Conservation (phyloP, 2,113 vertebrate genomes). For the Bambusicola thoracicus region DNA sequence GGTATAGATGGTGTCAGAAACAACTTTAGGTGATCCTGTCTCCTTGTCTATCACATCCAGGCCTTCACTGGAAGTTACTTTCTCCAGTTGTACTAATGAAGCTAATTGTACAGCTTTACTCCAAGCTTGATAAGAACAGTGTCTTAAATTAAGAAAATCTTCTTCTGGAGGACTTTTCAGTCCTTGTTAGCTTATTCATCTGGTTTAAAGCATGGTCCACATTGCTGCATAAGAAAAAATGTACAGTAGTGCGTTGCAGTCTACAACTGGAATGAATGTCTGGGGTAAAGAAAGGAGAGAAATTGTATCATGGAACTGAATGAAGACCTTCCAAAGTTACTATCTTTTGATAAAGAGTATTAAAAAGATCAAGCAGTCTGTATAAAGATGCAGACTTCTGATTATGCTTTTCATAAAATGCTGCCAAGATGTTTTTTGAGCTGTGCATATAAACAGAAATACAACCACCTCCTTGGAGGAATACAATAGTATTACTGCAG, state of each 20-base stretch:
- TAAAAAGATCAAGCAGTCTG: background rate
- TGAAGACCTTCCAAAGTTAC: background rate
- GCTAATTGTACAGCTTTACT: background rate
- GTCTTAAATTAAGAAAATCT: background rate
- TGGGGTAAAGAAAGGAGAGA: background rate
- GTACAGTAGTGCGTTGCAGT: background rate
- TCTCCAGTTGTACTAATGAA: background rate
- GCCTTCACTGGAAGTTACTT: background rate
- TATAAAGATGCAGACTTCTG: background rate
- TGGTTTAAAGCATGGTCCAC: background rate
- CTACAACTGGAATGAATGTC: background rate
- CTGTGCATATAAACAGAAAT: background rate
- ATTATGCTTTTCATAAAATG: background rate
- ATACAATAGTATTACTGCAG: background rate
- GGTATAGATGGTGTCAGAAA: background rate
- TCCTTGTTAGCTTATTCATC: background rate
- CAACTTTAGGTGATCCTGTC: background rate
- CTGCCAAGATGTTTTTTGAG: background rate
- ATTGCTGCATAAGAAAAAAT: background rate
- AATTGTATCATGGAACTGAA: background rate
- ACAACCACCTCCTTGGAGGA: background rate
- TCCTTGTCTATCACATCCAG: background rate
- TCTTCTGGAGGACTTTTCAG: background rate
- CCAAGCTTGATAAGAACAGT: background rate
- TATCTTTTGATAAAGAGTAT: background rate